Percentiles rank a stretch among this genome's conserved stretches.
Conservation (phyloP, 1,140 invertebrate species). For the Archivesica marissinica region DNA sequence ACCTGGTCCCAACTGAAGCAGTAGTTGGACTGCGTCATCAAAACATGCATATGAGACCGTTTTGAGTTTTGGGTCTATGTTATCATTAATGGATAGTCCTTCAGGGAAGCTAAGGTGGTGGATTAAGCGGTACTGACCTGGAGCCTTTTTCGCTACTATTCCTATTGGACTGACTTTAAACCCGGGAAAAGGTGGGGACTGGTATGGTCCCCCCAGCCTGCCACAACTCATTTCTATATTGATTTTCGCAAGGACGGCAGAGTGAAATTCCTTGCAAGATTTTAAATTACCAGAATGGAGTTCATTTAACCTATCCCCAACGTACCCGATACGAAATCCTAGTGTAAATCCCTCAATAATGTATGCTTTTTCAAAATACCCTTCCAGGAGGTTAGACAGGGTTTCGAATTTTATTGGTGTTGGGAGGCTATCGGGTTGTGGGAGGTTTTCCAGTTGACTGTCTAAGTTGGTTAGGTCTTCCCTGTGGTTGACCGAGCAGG, state of each 20-base stretch:
- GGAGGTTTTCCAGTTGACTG: neutral
- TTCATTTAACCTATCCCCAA: neutral
- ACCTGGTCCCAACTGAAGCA: neutral
- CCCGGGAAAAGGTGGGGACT: neutral
- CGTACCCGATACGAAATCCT: conserved; percentile 46
- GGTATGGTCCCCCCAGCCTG: conserved; percentile 8
- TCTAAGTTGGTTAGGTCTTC: no score
- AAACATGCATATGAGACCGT: neutral
- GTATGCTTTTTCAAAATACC: neutral
- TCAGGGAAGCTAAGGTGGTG: conserved; percentile 28
- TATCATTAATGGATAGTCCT: neutral
- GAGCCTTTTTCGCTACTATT: conserved; percentile 15
- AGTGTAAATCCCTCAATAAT: conserved; percentile 42
- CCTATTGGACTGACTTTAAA: conserved; percentile 37
- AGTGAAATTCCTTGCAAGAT: neutral
- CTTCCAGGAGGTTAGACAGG: neutral
- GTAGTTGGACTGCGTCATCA: neutral
- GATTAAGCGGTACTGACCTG: conserved; percentile 27
- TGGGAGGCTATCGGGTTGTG: no score
- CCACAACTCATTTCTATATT: neutral
- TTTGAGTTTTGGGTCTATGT: neutral
- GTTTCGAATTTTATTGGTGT: neutral
- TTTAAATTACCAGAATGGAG: neutral
- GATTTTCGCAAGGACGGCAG: neutral
- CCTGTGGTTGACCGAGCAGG: neutral